Conservation (phyloP, 1,140 invertebrate species). For the Lepidurus apus region DNA sequence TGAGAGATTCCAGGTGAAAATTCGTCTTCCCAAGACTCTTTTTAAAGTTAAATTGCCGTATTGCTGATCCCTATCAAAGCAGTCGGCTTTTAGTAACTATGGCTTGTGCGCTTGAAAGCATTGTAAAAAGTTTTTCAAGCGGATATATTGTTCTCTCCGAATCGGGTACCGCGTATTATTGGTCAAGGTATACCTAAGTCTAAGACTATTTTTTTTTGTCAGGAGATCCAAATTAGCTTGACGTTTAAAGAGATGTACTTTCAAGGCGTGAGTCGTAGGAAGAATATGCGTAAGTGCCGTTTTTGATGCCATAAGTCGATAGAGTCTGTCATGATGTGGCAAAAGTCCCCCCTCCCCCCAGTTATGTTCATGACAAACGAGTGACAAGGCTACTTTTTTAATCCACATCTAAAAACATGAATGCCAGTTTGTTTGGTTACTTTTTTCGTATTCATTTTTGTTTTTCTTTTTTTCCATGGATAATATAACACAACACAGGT, state of each 20-base stretch:
- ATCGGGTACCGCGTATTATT: background rate
- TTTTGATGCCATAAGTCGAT: too few relatives aligned
- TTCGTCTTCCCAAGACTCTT: background rate
- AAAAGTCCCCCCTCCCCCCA: too few relatives aligned
- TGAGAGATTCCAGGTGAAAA: background rate
- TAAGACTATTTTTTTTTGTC: too few relatives aligned
- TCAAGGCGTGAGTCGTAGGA: too few relatives aligned
- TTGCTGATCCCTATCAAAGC: background rate
- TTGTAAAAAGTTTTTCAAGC: slow-evolving; percentile 5
- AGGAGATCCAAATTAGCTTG: too few relatives aligned
- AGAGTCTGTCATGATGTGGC: too few relatives aligned
- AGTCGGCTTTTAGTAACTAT: slow-evolving; percentile 5
- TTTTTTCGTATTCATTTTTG: background rate
- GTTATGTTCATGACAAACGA: too few relatives aligned
- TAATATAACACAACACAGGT: background rate
- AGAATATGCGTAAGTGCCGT: too few relatives aligned
- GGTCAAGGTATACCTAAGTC: too few relatives aligned
- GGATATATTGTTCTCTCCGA: background rate
- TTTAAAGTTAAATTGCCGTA: background rate
- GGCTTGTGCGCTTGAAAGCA: slow-evolving; percentile 17
- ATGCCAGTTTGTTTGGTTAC: background rate
- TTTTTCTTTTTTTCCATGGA: background rate
- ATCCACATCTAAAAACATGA: too few relatives aligned
- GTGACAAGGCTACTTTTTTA: too few relatives aligned
- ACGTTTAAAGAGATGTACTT: too few relatives aligned